Conservation (phyloP, 2,797 vertebrate species). For the Galago senegalensis region DNA sequence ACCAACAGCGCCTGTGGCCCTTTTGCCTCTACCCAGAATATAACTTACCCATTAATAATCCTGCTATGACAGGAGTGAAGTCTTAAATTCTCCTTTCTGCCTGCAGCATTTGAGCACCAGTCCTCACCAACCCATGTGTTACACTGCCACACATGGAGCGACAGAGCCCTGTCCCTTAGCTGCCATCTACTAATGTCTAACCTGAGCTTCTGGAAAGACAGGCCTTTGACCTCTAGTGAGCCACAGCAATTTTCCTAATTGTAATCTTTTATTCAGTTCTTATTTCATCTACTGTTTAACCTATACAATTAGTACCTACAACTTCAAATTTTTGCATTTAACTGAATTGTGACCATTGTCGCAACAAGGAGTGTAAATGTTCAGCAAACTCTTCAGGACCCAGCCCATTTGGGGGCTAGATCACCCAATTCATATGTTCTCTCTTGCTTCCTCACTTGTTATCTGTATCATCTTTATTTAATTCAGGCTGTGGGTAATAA, state of each 20-base stretch:
- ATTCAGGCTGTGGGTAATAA: background rate
- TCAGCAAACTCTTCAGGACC: background rate
- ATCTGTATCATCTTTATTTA: background rate
- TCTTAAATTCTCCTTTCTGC: background rate
- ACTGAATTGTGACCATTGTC: accelerated
- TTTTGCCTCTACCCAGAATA: background rate
- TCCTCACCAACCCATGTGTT: background rate
- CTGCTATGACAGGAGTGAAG: background rate
- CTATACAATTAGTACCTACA: background rate
- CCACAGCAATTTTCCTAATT: background rate
- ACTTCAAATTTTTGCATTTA: background rate
- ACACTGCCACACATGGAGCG: background rate
- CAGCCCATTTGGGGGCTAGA: background rate
- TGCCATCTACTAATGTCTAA: background rate
- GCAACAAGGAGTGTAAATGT: background rate
- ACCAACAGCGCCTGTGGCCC: background rate
- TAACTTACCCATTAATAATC: background rate
- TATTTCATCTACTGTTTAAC: background rate
- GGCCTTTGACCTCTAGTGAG: background rate
- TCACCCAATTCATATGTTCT: accelerated
- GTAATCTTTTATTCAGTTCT: background rate
- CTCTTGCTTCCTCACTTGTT: too few relatives aligned
- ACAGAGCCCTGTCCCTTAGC: background rate
- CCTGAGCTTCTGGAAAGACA: background rate
- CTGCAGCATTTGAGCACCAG: background rate